Evolutionary conservation across 2,797 vertebrate genomes (phyloP).

Genomic region (Agapornis canus): DNA sequence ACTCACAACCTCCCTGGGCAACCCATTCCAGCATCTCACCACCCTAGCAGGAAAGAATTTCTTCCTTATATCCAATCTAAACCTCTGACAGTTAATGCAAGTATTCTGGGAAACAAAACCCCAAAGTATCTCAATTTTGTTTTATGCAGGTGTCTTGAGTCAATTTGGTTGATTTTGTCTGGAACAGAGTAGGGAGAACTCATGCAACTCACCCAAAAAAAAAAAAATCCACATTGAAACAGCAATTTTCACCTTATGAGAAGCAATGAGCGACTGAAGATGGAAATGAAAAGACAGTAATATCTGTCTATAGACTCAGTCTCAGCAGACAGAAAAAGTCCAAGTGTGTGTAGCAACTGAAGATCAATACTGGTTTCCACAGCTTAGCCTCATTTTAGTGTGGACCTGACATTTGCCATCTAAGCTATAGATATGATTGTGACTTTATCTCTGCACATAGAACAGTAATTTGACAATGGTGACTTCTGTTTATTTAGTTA

Average conservation of each 20-base stretch:
- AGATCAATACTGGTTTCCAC: conserved; percentile 12
- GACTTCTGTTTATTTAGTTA: background rate
- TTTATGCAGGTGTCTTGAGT: background rate
- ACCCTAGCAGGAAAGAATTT: no score
- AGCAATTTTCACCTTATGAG: background rate
- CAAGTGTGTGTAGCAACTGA: background rate
- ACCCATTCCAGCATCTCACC: no score
- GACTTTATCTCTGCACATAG: background rate
- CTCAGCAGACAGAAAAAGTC: background rate
- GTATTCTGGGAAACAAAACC: background rate
- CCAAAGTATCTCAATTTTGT: fast-evolving
- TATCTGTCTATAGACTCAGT: background rate
- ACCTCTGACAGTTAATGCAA: background rate
- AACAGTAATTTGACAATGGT: background rate
- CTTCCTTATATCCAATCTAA: no score
- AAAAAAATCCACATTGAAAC: background rate
- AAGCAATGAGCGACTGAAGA: background rate
- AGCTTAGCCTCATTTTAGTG: background rate
- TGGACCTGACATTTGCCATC: background rate
- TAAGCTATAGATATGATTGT: background rate
- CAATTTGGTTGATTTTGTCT: background rate
- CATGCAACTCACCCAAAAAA: background rate
- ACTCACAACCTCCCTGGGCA: no score
- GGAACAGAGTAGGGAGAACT: background rate
- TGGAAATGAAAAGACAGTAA: background rate